phyloP scores from a whole-genome alignment of 2,797 vertebrate species.

The Lacerta viridis region DNA sequence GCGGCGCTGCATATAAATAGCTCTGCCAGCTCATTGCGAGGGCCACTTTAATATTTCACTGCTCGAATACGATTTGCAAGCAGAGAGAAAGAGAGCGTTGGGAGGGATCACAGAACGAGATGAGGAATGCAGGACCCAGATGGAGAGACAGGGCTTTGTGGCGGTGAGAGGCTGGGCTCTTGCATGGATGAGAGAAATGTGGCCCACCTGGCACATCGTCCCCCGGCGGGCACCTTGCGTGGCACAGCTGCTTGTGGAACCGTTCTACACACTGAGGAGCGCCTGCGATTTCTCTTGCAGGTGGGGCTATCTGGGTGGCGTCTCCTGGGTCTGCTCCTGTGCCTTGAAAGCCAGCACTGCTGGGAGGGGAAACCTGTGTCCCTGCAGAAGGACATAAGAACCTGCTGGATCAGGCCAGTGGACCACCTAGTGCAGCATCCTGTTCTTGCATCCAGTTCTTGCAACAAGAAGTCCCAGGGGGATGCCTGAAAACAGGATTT shows the following conservation, averaged over 20 bases:
- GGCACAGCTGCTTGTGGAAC: background rate
- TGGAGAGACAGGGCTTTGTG: background rate
- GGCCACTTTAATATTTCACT: background rate
- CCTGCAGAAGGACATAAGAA: background rate
- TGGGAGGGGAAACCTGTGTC: background rate
- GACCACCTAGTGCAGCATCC: no score
- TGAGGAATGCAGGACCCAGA: background rate
- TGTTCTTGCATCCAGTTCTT: no score
- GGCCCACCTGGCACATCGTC: background rate
- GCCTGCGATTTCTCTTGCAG: no score
- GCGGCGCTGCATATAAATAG: background rate
- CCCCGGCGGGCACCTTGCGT: background rate
- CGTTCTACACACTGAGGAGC: no score
- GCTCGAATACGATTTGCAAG: background rate
- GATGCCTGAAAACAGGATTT: no score
- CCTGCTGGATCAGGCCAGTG: no score
- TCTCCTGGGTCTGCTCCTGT: background rate
- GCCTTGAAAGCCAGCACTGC: background rate
- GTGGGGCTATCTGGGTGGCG: background rate
- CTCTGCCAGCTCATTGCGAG: background rate
- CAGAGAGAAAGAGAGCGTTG: background rate
- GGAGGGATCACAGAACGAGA: background rate
- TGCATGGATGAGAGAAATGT: background rate
- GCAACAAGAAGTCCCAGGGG: no score
- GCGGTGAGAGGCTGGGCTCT: background rate